phyloP scores from a whole-genome alignment of 2,888 invertebrate species.

The Lasioglossum vierecki region DNA sequence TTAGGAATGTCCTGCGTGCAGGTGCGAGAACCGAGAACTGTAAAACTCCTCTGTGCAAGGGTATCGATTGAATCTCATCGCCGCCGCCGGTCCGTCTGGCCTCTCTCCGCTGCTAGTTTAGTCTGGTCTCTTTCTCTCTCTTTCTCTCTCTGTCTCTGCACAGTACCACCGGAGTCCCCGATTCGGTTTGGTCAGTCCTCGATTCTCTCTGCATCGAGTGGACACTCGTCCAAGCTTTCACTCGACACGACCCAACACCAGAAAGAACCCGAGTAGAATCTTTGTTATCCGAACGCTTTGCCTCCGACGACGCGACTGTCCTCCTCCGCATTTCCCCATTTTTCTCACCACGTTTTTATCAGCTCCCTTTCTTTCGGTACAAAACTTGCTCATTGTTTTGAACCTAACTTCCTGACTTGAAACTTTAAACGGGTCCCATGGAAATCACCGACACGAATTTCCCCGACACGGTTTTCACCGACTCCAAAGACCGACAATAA shows the following conservation, averaged over 20 bases:
- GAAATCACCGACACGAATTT: too few species aligned
- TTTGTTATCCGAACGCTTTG: not conserved
- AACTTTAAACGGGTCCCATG: too few species aligned
- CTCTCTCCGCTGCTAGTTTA: not conserved
- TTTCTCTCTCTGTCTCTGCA: too few species aligned
- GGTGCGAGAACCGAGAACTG: slow-evolving; percentile 52
- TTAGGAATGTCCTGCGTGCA: slow-evolving; percentile 69
- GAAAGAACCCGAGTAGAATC: not conserved
- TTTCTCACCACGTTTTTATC: not conserved
- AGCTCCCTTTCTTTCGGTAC: too few species aligned
- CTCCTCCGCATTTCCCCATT: not conserved
- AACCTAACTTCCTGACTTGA: too few species aligned
- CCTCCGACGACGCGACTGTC: too few species aligned
- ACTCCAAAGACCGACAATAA: too few species aligned
- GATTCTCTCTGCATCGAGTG: slow-evolving; percentile 21
- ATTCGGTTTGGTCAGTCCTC: slow-evolving; percentile 27
- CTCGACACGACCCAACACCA: slow-evolving; percentile 11
- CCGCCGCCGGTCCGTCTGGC: slow-evolving; percentile 13
- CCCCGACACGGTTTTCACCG: too few species aligned
- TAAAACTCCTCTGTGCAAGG: slow-evolving; percentile 11
- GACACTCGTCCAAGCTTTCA: slow-evolving; percentile 32
- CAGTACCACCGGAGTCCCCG: slow-evolving; percentile 10
- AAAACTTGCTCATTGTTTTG: too few species aligned
- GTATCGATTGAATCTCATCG: slow-evolving; percentile 52
- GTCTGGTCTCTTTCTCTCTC: not conserved